phyloP scores from a whole-genome alignment of 1,140 invertebrate species.

The Laupala kohalensis region DNA sequence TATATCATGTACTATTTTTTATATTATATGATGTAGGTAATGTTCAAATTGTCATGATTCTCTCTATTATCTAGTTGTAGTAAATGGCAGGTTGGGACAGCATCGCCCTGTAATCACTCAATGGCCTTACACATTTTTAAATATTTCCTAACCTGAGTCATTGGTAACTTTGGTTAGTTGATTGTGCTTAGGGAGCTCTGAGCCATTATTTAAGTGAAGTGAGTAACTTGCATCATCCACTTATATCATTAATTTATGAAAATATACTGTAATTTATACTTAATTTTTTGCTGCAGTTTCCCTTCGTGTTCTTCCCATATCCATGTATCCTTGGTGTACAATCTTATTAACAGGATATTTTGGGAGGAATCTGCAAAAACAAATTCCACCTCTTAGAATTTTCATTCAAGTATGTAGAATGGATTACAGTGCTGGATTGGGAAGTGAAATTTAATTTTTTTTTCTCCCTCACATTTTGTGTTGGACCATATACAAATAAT shows the following conservation, averaged over 20 bases:
- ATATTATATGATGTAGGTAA: conserved; percentile 13
- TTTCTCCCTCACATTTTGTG: too few species aligned
- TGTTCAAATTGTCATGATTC: conserved; percentile 11
- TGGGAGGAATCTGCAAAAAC: too few species aligned
- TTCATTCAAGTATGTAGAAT: too few species aligned
- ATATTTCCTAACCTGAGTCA: conserved; percentile 4
- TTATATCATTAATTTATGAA: not conserved
- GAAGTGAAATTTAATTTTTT: too few species aligned
- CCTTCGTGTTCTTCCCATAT: too few species aligned
- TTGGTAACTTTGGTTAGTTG: conserved; percentile 4
- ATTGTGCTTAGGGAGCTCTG: not conserved
- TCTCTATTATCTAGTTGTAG: conserved; percentile 9
- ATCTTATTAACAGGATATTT: too few species aligned
- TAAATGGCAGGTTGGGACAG: conserved; percentile 4
- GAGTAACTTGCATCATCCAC: not conserved
- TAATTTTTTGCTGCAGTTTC: not conserved
- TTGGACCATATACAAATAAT: too few species aligned
- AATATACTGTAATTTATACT: not conserved
- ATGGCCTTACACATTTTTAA: conserved; percentile 14
- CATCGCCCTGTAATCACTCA: conserved; percentile 11
- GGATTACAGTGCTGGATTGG: too few species aligned
- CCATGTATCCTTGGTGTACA: too few species aligned
- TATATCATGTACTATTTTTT: conserved; percentile 14
- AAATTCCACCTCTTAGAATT: too few species aligned
- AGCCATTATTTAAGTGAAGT: not conserved